A percentile compares a stretch with the other conserved stretches of the same genome.
Conservation (phyloP, 2,113 vertebrate genomes). For the Condylura cristata region DNA sequence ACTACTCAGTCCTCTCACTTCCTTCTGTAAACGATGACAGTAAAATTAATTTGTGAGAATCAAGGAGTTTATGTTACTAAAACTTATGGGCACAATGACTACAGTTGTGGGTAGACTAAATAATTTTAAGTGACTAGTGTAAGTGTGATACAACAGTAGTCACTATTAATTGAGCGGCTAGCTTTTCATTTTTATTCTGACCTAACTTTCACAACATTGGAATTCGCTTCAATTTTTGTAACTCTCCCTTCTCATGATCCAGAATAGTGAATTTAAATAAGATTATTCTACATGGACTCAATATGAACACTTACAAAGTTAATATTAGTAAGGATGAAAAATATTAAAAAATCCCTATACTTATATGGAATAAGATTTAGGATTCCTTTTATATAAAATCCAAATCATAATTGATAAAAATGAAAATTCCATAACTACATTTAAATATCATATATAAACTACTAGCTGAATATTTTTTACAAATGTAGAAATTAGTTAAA, state of each 20-base stretch:
- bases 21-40: background rate
- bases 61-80: background rate
- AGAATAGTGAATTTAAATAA: background rate
- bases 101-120: background rate
- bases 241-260: background rate
- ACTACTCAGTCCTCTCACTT: background rate
- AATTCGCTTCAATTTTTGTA: conserved; percentile 14
- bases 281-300: background rate
- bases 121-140: background rate
- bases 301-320: background rate
- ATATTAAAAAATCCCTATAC: background rate
- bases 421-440: background rate
- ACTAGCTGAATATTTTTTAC: background rate
- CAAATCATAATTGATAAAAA: background rate
- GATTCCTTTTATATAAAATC: background rate
- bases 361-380: background rate
- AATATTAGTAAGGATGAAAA: conserved; percentile 15
- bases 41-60: background rate
- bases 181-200: background rate
- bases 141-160: background rate
- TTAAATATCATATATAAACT: conserved; percentile 30
- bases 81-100: background rate
- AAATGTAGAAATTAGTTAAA: conserved; percentile 30
- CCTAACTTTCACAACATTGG: background rate
- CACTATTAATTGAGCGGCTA: background rate